Evolutionary conservation across 2,888 invertebrate species (phyloP).

Genomic region (Aquatica leii): DNA sequence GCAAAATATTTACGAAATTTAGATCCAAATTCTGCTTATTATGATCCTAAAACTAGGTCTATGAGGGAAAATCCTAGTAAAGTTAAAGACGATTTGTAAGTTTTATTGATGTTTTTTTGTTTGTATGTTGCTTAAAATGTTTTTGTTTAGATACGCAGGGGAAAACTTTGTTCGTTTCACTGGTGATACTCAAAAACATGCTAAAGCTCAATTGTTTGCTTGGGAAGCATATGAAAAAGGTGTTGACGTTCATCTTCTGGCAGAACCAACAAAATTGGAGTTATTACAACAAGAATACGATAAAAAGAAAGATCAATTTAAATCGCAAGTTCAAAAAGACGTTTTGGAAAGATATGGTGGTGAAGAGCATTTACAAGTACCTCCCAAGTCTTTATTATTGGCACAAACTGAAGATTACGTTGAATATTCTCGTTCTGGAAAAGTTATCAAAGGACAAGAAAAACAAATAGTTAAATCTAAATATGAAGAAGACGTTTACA

Average conservation of each 20-base stretch:
- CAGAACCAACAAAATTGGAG: slow-evolving; percentile 98
- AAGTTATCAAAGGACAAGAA: slow-evolving; percentile 86
- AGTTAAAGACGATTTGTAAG: slow-evolving; percentile 52
- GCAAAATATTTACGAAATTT: slow-evolving; percentile 97
- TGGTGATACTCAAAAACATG: slow-evolving; percentile 92
- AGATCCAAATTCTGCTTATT: slow-evolving; percentile 97
- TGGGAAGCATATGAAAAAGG: slow-evolving; percentile 96
- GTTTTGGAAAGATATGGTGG: slow-evolving; percentile 96
- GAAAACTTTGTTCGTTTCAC: slow-evolving; percentile 96
- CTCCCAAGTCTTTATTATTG: slow-evolving; percentile 86
- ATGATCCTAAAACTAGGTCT: slow-evolving; percentile 98
- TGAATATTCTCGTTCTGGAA: slow-evolving; percentile 94
- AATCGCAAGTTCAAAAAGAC: slow-evolving; percentile 82
- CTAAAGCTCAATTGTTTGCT: slow-evolving; percentile 92
- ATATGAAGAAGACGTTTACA: slow-evolving; percentile 93
- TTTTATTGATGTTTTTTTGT: slow-evolving; percentile 22
- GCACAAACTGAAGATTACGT: slow-evolving; percentile 97
- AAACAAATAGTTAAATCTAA: slow-evolving; percentile 84
- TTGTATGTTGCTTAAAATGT: not conserved
- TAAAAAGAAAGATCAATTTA: slow-evolving; percentile 88
- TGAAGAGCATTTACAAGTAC: slow-evolving; percentile 87
- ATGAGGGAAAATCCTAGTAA: slow-evolving; percentile 83
- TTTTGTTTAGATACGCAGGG: slow-evolving; percentile 74
- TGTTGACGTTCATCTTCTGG: slow-evolving; percentile 93
- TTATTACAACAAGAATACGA: slow-evolving; percentile 89